Evolutionary conservation across 2,797 vertebrate genomes (phyloP), one percentile per base, ranked within the genome.

Genomic region (Meda fulgida): DNA sequence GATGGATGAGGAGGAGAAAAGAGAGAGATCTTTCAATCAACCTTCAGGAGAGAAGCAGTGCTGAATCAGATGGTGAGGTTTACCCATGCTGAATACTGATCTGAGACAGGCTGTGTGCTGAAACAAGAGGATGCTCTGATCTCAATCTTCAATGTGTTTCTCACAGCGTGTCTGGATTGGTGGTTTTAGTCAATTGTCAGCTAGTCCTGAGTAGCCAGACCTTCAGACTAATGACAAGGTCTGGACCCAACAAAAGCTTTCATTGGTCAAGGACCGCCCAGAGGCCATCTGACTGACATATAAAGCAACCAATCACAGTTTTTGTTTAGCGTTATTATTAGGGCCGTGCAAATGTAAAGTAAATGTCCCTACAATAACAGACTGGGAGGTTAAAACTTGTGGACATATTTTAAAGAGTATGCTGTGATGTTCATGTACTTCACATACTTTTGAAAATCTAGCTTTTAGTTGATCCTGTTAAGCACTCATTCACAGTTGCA

Each of bases 51-150:
- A 43, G 10, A 16, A 58, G 29, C 66, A 53, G 58, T 80, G 84
- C 76, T 71, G 46, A 80, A 80, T 84, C 70, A 84, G 82, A 77
- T 55, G n/a, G 48, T 43, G 65, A 77, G 84, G 70, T 70, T 85
- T 78, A 81, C 78, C 79, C 86, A 84, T 77, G 70, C 86, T 84
- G 88, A 84, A 84, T 83, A 82, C 73, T 71, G 71, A 77, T 86
- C 87, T 72, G 87, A 89, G 43, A 73, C 83, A 13, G 23, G 23
- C 38, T 43, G 84, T 85, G 31, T 78, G 86, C 84, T 89, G 69
- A 86, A 76, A 71, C 76, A 79, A 26, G n/a, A 55, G 34, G 7
- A 78, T 23, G 38, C 70, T 38, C 66, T 14, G 18, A 58, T 76
- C 76, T 76, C 23, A 43, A 60, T 78, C 21, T n/a, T n/a, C n/a